phyloP scores from a whole-genome alignment of 2,113 vertebrate genomes.

The Chaetodon auriga region DNA sequence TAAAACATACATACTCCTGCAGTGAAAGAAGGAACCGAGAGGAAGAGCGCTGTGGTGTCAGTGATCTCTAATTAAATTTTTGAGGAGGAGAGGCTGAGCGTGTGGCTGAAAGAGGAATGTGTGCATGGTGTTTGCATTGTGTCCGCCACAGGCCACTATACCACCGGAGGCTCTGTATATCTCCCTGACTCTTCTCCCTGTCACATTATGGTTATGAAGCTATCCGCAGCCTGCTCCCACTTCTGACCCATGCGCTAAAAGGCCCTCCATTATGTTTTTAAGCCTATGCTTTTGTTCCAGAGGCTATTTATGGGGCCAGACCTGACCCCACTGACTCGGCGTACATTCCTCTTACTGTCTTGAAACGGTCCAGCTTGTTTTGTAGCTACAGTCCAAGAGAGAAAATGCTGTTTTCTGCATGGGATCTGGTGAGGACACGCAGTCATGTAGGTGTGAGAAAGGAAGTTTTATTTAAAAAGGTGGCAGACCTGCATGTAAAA shows the following conservation, averaged over 20 bases:
- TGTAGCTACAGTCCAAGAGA: constrained; percentile 19
- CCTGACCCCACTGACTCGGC: constrained; percentile 65
- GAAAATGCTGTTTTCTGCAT: constrained; percentile 18
- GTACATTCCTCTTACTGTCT: constrained; percentile 60
- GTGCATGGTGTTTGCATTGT: constrained; percentile 77
- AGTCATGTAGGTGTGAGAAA: neutral
- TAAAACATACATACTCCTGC: constrained; percentile 42
- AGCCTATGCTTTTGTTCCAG: constrained; percentile 77
- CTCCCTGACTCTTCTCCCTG: constrained; percentile 75
- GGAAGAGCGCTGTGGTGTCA: constrained; percentile 68
- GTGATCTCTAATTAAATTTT: constrained; percentile 75
- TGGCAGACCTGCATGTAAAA: constrained; percentile 2
- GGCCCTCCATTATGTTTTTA: constrained; percentile 76
- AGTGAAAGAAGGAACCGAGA: constrained; percentile 59
- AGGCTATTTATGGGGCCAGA: constrained; percentile 70
- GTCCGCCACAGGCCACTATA: constrained; percentile 77
- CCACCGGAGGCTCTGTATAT: constrained; percentile 75
- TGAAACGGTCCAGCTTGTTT: constrained; percentile 62
- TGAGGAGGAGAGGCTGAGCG: constrained; percentile 60
- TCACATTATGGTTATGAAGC: constrained; percentile 80
- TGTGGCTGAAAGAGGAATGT: constrained; percentile 75
- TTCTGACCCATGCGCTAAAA: constrained; percentile 66
- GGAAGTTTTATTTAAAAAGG: constrained; percentile 12
- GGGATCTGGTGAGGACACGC: neutral
- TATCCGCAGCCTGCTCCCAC: constrained; percentile 72